Evolutionary conservation across 2,888 invertebrate genomes (phyloP), one percentile per base, ranked within the genome.

Genomic region (Lamellibrachia columna): DNA sequence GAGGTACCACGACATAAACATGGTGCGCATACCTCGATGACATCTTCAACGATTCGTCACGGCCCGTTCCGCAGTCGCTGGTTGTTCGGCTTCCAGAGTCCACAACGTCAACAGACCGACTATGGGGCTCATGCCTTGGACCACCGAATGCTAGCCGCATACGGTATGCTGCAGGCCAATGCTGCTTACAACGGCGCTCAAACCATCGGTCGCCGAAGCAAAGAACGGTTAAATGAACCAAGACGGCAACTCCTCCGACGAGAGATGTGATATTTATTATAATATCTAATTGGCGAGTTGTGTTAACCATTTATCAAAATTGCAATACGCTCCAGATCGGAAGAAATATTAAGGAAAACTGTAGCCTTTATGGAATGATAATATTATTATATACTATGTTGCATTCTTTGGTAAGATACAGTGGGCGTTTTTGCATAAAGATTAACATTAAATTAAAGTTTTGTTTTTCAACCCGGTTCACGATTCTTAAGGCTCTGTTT

Each of bases 31-130:
- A 22, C 75, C 75, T 75, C 75, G 75, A 6, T 7, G 75, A 75
- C 75, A 4, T 3, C 75, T 22, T 75, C 75, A 6, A 75, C 75
- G 6, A 75, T 75, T 22, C 75, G 15, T 75, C 75, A 75, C 75
- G 75, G 75, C 22, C 75, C 75, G 75, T 75, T 75, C 75, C 75
- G 75, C 75, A 75, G 75, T 75, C 75, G 75, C 75, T 75, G 75
- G 75, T 75, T 75, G 22, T 75, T 6, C 75, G 75, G 75, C 11
- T 75, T 75, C 75, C 75, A 75, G 75, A 75, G 75, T 75, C n/a
- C 75, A 15, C 75, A 22, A n/a, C 75, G n/a, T 15, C 75, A n/a
- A 6, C 75, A 75, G 75, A 1, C 75, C 75, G 22, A 75, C 22
- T 75, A 6, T 75, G 75, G 22, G 15, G 75, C 22, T 75, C 75